Percentiles rank a stretch among this genome's conserved stretches.
Conservation (phyloP, 2,113 vertebrate species). For the Nothocercus julius region DNA sequence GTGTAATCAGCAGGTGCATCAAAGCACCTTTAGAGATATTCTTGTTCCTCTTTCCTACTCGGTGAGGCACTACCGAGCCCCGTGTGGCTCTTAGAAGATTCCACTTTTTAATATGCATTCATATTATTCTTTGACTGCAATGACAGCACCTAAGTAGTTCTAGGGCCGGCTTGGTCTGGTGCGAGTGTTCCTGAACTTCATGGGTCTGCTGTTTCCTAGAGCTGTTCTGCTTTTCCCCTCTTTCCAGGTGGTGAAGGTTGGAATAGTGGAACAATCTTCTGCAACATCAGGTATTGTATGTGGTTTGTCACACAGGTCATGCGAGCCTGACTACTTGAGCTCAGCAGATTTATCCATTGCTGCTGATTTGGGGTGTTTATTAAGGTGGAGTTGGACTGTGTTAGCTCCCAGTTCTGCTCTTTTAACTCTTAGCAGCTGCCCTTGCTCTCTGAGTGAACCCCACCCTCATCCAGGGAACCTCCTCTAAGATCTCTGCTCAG, state of each 20-base stretch:
- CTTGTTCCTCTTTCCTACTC: neutral
- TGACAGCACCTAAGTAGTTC: neutral
- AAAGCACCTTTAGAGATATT: neutral
- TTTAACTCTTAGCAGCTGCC: neutral
- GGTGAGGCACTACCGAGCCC: neutral
- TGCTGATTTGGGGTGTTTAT: neutral
- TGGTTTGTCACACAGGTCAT: neutral
- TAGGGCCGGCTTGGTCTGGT: neutral
- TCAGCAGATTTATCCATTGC: neutral
- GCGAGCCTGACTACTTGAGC: neutral
- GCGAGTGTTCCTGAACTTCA: neutral
- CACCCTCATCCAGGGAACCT: neutral
- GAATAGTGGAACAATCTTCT: constrained; percentile 93
- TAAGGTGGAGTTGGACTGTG: neutral
- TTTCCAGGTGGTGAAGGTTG: constrained; percentile 94
- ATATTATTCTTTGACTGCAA: neutral
- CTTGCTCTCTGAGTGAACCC: neutral
- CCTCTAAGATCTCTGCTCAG: neutral
- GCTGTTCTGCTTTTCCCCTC: neutral
- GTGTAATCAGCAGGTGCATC: neutral
- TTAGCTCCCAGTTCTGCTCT: neutral
- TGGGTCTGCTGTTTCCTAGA: neutral
- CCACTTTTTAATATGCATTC: neutral
- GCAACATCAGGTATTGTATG: constrained; percentile 84
- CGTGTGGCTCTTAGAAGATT: neutral